These are phyloP conservation scores for Henricia sp. DNA, from an alignment of 53 echinoderm and acorn worm genomes.

Conservation along the genomic window DNA sequence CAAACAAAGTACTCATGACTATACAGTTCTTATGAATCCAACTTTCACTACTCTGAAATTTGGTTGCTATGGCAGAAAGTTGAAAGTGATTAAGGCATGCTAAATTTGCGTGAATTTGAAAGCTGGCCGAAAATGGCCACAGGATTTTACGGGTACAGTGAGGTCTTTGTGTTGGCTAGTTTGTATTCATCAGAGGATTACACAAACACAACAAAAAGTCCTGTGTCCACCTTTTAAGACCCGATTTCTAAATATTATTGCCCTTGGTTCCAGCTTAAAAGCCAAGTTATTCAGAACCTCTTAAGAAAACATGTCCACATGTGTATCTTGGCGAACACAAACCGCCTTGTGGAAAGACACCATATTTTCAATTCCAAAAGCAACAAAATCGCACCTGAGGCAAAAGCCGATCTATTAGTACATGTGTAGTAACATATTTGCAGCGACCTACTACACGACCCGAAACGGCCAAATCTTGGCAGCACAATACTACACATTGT, in stretches of 20 bases:
- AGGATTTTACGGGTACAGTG: no score
- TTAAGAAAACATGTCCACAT: constrained; percentile 30
- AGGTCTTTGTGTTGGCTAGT: not conserved
- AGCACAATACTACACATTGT: no score
- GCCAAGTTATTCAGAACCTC: not conserved
- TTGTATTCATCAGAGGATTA: constrained; percentile 9
- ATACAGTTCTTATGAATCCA: not conserved
- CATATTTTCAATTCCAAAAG: not conserved
- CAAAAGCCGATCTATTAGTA: not conserved
- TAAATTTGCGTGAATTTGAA: not conserved
- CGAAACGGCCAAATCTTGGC: no score
- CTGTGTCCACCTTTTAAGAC: not conserved
- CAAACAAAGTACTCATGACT: constrained; percentile 14
- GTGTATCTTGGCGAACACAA: constrained; percentile 24
- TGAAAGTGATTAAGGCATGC: no score
- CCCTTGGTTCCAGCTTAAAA: not conserved
- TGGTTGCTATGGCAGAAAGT: no score
- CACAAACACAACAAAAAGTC: not conserved
- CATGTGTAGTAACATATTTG: not conserved
- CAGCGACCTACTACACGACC: not conserved
- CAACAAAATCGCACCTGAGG: constrained; percentile 3
- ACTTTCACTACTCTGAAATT: not conserved
- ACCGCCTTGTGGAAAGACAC: constrained; percentile 2
- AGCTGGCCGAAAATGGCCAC: not conserved
- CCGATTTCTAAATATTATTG: not conserved